Evolutionary conservation across 2,888 invertebrate species (phyloP), one percentile per base, ranked within the genome.

Genomic region (Cheiracanthium punctorium): DNA sequence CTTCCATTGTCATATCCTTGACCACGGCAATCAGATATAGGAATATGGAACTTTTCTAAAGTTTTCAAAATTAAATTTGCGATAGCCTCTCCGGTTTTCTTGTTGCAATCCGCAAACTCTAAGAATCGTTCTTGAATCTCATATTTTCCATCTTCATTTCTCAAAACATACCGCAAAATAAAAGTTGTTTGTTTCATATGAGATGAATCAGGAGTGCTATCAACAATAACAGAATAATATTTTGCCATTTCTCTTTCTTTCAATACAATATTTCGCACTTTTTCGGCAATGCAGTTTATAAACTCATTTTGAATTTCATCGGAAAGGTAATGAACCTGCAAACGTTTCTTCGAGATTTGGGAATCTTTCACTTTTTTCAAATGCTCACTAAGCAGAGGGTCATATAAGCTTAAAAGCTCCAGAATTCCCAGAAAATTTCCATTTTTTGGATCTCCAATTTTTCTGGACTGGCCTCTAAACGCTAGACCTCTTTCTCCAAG

Each of bases 361-460:
- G 75, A 52, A 0, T 75, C 75, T 20, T 75, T 64, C 10, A 75
- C 91, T 91, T 71, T 48, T 65, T 41, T 70, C 69, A 82, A 72
- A 69, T 74, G 74, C 37, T 65, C 33, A 29, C 74, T 30, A 67
- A 75, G 37, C 28, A 86, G 28, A 24, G 70, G 65, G 52, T 82
- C 58, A 82, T 73, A 75, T 43, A 41, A 32, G 41, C 80, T 52
- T 7, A 86, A 65, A n/a, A 86, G 64, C 48, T 80, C 86, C n/a
- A 80, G 30, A 12, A 74, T 37, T 17, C 65, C 80, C 17, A 81
- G 29, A 7, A 71, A 86, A 74, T 74, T 86, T 10, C 82, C 80
- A 82, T 82, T 88, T 14, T 52, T 37, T 28, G 70, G 80, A 28
- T 88, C 81, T n/a, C 74, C 88, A 77, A 88, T 64, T 20, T 37